Base-by-base conservation (phyloP, 2,888 invertebrate genomes). In the Aquatica leii region DNA sequence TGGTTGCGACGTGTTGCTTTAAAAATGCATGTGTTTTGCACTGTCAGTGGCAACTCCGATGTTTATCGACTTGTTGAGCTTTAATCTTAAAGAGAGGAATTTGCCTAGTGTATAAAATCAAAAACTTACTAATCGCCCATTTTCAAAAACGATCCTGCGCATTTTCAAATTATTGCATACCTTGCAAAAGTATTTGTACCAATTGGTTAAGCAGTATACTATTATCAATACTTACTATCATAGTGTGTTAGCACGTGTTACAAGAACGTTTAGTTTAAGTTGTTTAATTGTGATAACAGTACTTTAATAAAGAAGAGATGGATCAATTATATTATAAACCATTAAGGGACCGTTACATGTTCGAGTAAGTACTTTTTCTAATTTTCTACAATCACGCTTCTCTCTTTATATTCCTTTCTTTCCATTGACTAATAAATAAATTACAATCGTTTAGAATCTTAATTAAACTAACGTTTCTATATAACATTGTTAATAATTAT, bases 1-100 rank as follows among this genome's bases (percentile, higher is more conserved):
- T 59, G 58, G 59, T 49, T 34, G 58, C 54, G 59, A 63, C 63
- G 63, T 63, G 63, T 55, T 48, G 53, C 54, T 54, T 63, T 63
- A 63, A 60, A 65, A 57, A 65, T 61, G 60, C 61, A 65, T 58
- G 52, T 59, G 59, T 56, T 59, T 60, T 55, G 59, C 46, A 53
- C 41, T 55, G 51, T 54, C 63, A 34, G 50, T 34, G 34, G 31
- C 31, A 24, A n/a, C 62, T 52, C 5, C 20, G 35, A 53, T 53
- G 46, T 35, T 37, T 53, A 53, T 41, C 21, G 52, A 62, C 62
- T 57, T 62, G 62, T 62, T 62, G 62, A 57, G 56, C 57, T 57
- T 62, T 62, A 62, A 57, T 56, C 46, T 1, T 18, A 18, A 18
- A 8, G 15, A 6, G 24, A 24, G 6, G 24, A 14, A 17, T 17